phyloP scores from a whole-genome alignment of 1,140 invertebrate species.

The Drosophila navojoa region DNA sequence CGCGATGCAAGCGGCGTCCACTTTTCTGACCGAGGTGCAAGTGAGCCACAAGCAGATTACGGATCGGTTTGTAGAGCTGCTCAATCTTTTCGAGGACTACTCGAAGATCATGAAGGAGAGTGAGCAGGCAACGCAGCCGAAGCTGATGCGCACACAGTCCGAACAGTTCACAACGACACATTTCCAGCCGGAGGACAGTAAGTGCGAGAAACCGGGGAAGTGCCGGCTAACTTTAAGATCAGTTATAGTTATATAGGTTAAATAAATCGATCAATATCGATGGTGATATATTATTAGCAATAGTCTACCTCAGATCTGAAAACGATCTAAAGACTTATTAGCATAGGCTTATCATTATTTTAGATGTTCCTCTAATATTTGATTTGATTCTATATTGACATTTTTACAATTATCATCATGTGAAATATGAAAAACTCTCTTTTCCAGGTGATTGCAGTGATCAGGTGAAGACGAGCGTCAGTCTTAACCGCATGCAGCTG shows the following conservation, averaged over 20 bases:
- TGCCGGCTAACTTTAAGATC: too few relatives aligned
- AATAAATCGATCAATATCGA: neutral
- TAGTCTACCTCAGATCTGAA: too few relatives aligned
- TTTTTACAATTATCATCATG: too few relatives aligned
- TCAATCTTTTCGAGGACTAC: constrained; percentile 59
- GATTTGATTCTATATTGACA: too few relatives aligned
- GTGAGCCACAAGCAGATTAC: constrained; percentile 57
- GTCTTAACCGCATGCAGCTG: constrained; percentile 29
- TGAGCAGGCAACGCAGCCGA: constrained; percentile 17
- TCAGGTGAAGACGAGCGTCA: constrained; percentile 20
- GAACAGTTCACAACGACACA: constrained; percentile 20
- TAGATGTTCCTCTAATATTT: too few relatives aligned
- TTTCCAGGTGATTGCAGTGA: constrained; percentile 21
- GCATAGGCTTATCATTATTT: too few relatives aligned
- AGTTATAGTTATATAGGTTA: too few relatives aligned
- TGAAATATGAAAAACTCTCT: too few relatives aligned
- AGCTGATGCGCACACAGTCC: constrained; percentile 45
- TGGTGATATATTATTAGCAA: too few relatives aligned
- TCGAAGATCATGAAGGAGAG: constrained; percentile 34
- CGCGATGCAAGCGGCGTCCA: neutral
- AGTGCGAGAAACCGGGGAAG: constrained; percentile 1
- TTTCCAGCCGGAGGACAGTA: constrained; percentile 5
- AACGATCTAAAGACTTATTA: too few relatives aligned
- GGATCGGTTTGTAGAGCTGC: constrained; percentile 55
- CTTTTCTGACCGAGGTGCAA: constrained; percentile 50